These are phyloP conservation scores for Chirona hameri DNA, from an alignment of 2,888 invertebrate species.

Conservation along the genomic window DNA sequence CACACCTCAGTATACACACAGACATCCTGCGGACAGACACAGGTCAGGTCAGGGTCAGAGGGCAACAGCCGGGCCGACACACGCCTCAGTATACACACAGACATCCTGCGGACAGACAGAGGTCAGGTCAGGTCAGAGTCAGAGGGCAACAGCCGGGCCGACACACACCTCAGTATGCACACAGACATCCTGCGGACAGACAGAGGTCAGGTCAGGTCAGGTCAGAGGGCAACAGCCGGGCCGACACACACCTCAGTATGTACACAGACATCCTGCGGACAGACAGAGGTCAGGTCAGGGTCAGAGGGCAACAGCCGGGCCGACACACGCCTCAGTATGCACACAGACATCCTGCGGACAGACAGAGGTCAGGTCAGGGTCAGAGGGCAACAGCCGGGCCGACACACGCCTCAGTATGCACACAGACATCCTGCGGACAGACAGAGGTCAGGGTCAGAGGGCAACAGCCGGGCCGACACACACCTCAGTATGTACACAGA, in stretches of 20 bases:
- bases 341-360: background rate
- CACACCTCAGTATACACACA: background rate
- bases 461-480: background rate
- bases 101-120: too few relatives aligned
- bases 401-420: background rate
- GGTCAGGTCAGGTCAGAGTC: too few relatives aligned
- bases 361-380: too few relatives aligned
- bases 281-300: too few relatives aligned
- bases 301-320: background rate
- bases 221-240: background rate
- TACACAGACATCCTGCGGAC: background rate
- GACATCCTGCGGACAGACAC: too few relatives aligned
- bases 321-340: background rate
- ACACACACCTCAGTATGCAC: background rate
- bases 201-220: too few relatives aligned
- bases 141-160: background rate
- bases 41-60: too few relatives aligned
- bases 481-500: background rate
- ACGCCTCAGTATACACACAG: background rate
- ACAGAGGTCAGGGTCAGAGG: too few relatives aligned
- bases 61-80: background rate
- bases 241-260: background rate
- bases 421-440: background rate
- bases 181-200: background rate
- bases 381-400: background rate